Base-by-base conservation (phyloP, 2,888 invertebrate species). In the Lepetodrilus schrolli region DNA sequence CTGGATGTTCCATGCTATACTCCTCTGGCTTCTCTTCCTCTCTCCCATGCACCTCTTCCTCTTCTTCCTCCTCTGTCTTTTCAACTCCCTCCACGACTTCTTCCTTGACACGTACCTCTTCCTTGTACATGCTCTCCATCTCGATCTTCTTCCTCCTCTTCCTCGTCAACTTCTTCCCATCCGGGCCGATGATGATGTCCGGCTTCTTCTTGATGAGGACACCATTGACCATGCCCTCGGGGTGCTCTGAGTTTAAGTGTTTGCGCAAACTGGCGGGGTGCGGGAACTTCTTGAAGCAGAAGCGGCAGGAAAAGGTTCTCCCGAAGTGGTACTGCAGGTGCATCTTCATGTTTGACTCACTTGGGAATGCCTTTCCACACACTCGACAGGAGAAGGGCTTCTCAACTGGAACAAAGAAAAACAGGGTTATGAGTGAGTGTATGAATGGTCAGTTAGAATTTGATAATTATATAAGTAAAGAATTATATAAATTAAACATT, bases 281-380 rank as follows among this genome's bases (percentile, higher is more conserved):
- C 13, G 23, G 36, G 23, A 48, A 50, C 21, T 70, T 51, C 50
- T 34, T 49, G n/a, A 72, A 70, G 74, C 84, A 84, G 69, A 78
- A 74, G 26, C 80, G 73, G 77, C 86, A 86, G 17, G 81, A 82
- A 20, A 83, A 84, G 58, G 80, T 79, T 73, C 82, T 81, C 65
- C 84, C 84, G 36, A 83, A 80, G 77, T 86, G 86, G 66, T 84
- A 85, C n/a, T 83, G 79, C 37, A 84, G 89, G 79, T 91, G 91
- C 51, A 89, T 85, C 74, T 87, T 88, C 81, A 90, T 84, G 70
- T 90, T 90, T 7, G 89, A 87, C 36, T 84, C 80, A 2, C 88
- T 89, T 13, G 88, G 87, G 74, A 91, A 91, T 10, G 82, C 83
- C 78, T 91, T 90, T 8, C 84, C 84, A 80, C 91, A 91, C 70